These are phyloP conservation scores for Shinisaurus crocodilurus DNA, from an alignment of 2,113 vertebrate species.

Conservation along the genomic window DNA sequence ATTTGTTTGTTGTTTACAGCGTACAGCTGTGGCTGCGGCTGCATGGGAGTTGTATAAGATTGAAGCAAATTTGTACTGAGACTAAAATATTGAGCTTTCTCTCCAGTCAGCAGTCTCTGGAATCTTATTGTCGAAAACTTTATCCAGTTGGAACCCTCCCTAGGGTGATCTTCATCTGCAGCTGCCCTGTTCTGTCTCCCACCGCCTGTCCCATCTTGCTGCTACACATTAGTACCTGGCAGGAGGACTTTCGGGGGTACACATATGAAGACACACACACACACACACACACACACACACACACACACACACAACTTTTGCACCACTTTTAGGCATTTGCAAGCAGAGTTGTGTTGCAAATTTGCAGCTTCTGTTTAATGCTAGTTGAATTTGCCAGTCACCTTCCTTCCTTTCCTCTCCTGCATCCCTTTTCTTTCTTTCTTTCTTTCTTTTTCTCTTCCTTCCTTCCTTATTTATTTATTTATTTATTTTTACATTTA, in stretches of 20 bases:
- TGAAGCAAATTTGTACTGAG: slow-evolving; percentile 87
- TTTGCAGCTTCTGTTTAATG: not conserved
- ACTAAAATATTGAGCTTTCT: slow-evolving; percentile 87
- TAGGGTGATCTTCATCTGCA: slow-evolving; percentile 84
- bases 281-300: slow-evolving; percentile 18
- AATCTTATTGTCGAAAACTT: slow-evolving; percentile 89
- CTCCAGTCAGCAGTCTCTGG: slow-evolving; percentile 87
- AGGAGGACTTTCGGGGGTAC: slow-evolving; percentile 45
- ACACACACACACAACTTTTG: not conserved
- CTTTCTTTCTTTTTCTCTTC: not conserved
- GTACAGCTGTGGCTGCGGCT: slow-evolving; percentile 91
- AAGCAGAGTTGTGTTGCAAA: not conserved
- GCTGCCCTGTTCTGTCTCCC: slow-evolving; percentile 82
- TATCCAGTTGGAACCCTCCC: slow-evolving; percentile 86
- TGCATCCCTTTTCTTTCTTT: not conserved
- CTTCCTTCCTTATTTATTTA: not conserved
- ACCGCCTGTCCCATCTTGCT: slow-evolving; percentile 69
- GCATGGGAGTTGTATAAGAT: slow-evolving; percentile 89
- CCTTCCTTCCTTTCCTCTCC: not conserved
- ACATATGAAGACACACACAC: slow-evolving; percentile 30
- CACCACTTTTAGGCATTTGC: not conserved
- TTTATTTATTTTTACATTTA: too few relatives aligned
- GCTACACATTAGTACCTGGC: slow-evolving; percentile 41
- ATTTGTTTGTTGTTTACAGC: slow-evolving; percentile 91
- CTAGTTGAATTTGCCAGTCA: not conserved